Evolutionary conservation across 2,888 invertebrate species (phyloP).

Genomic region (Troilus luridus): DNA sequence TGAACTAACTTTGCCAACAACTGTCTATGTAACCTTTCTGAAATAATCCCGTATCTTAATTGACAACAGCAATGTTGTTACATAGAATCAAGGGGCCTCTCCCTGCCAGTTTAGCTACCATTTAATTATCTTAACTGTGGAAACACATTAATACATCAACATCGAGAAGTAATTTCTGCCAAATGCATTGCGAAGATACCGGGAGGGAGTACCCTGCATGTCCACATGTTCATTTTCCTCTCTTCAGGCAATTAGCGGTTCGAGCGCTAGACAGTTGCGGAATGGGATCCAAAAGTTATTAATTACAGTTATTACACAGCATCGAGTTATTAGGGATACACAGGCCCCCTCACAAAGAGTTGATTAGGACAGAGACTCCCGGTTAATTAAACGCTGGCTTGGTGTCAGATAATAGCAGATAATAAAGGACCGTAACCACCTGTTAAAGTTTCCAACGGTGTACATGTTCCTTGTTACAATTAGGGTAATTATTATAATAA

Average conservation of each 20-base stretch:
- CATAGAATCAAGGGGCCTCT: neutral
- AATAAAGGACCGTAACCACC: slow-evolving; percentile 3
- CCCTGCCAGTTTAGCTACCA: neutral
- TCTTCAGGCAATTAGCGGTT: slow-evolving; percentile 1
- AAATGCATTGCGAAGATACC: neutral
- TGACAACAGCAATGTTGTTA: neutral
- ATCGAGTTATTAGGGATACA: neutral
- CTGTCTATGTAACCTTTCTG: neutral
- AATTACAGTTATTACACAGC: neutral
- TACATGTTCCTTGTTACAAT: neutral
- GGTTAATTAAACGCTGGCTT: neutral
- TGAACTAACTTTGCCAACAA: neutral
- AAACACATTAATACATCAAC: slow-evolving; percentile 14
- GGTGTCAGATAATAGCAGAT: slow-evolving; percentile 16
- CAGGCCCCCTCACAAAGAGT: neutral
- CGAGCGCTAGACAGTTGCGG: neutral
- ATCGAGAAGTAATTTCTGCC: neutral
- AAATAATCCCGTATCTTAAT: neutral
- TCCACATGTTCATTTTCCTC: neutral
- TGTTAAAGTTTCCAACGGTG: neutral
- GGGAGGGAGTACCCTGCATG: neutral
- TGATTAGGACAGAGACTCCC: slow-evolving; percentile 8
- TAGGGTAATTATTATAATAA: neutral
- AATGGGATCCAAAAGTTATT: slow-evolving; percentile 18
- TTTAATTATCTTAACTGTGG: slow-evolving; percentile 3